Evolutionary conservation across 2,797 vertebrate species (phyloP).

Genomic region (Sorex maritimensis): DNA sequence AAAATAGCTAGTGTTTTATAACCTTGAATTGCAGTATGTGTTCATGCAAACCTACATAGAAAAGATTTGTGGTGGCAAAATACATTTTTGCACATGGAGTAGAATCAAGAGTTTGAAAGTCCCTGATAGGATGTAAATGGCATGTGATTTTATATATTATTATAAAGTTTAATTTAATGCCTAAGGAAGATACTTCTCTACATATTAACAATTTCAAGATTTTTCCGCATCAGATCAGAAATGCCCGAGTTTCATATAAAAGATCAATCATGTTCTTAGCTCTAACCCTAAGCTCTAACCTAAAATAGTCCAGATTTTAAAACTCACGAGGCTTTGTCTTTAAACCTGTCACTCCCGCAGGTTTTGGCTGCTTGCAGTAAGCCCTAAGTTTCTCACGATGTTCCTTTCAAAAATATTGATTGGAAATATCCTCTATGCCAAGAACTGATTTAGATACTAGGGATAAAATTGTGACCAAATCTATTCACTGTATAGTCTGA

Average conservation of each 20-base stretch:
- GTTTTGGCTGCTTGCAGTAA: neutral
- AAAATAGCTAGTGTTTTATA: neutral
- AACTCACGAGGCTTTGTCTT: neutral
- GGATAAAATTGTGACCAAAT: neutral
- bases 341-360: neutral
- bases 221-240: conserved; percentile 20
- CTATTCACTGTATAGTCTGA: neutral
- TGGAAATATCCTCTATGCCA: neutral
- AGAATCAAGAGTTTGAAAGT: neutral
- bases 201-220: neutral
- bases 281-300: neutral
- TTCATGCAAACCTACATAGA: neutral
- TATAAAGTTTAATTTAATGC: neutral
- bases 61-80: neutral
- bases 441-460: neutral
- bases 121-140: neutral
- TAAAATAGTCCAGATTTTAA: conserved; percentile 17
- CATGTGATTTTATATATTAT: neutral
- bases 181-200: neutral
- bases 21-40: neutral
- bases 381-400: neutral
- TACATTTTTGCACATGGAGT: neutral
- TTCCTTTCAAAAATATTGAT: conserved; percentile 16
- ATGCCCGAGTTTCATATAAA: neutral
- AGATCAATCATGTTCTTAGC: neutral